Evolutionary conservation across 2,888 invertebrate species (phyloP).

Genomic region (Aporophyla lueneburgensis): DNA sequence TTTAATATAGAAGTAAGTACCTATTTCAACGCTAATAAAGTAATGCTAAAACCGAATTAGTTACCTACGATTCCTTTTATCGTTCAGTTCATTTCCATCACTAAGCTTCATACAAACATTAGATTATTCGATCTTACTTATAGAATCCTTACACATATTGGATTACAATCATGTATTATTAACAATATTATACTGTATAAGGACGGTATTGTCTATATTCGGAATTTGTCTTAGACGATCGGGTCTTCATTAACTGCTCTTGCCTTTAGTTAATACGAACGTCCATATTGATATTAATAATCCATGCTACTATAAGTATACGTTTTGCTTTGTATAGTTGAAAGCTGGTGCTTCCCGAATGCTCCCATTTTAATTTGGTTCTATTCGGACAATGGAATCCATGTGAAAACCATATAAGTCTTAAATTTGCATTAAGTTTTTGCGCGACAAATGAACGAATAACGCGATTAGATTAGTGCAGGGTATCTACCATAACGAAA

Average conservation of each 20-base stretch:
- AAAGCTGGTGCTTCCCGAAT: too few species aligned
- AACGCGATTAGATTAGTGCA: too few species aligned
- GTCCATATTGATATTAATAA: slow-evolving; percentile 16
- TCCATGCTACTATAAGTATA: neutral
- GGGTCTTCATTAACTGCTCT: slow-evolving; percentile 20
- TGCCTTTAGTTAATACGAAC: slow-evolving; percentile 9
- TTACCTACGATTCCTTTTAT: neutral
- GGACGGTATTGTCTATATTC: slow-evolving; percentile 22
- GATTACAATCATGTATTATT: slow-evolving; percentile 27
- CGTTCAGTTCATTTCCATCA: neutral
- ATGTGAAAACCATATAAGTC: too few species aligned
- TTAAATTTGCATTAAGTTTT: too few species aligned
- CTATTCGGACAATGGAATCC: too few species aligned
- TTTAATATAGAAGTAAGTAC: neutral
- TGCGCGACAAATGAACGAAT: too few species aligned
- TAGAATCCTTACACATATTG: slow-evolving; percentile 29
- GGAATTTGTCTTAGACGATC: slow-evolving; percentile 36
- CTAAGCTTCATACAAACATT: slow-evolving; percentile 2
- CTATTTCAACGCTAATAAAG: neutral
- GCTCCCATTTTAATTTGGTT: too few species aligned
- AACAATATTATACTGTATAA: slow-evolving; percentile 16
- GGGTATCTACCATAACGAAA: too few species aligned
- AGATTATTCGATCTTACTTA: slow-evolving; percentile 7
- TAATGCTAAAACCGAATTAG: neutral
- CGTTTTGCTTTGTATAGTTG: too few species aligned